These are phyloP conservation scores for Zaprionus bogoriensis DNA, from an alignment of 2,888 invertebrate genomes.

Conservation along the genomic window DNA sequence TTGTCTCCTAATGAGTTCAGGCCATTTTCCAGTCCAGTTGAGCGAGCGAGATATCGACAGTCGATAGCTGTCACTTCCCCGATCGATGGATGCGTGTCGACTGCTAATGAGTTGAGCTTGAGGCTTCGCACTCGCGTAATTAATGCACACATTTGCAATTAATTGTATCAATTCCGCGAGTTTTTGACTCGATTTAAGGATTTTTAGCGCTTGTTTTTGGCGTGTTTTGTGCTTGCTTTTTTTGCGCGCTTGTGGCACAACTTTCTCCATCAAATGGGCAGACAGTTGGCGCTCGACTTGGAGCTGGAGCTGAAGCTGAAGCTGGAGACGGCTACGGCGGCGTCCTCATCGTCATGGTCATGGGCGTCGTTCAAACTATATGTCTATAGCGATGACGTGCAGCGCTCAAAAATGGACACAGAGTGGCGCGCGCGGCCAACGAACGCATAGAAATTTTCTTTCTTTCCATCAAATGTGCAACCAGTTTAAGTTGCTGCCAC, in stretches of 20 bases:
- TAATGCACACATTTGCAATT: constrained; percentile 66
- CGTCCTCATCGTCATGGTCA: constrained; percentile 69
- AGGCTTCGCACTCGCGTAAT: constrained; percentile 40
- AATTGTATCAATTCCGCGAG: constrained; percentile 68
- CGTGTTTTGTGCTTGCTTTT: constrained; percentile 4
- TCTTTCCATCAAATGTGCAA: constrained; percentile 50
- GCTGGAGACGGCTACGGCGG: background rate
- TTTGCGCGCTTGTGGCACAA: constrained; percentile 37
- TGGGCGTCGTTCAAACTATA: constrained; percentile 63
- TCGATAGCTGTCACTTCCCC: no score
- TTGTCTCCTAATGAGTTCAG: no score
- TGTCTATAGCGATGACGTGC: constrained; percentile 67
- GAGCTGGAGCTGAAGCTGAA: background rate
- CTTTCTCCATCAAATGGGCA: constrained; percentile 71
- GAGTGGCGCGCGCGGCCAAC: constrained; percentile 44
- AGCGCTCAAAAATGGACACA: constrained; percentile 47
- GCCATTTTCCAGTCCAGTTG: no score
- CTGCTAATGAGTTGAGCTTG: constrained; percentile 4
- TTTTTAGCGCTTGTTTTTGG: constrained; percentile 31
- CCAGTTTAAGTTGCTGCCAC: constrained; percentile 56
- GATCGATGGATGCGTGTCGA: background rate
- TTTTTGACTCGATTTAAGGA: constrained; percentile 52
- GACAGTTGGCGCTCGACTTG: constrained; percentile 23
- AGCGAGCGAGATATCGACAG: no score
- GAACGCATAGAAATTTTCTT: constrained; percentile 72